These are phyloP conservation scores for Entelurus aequoreus DNA, from an alignment of 2,113 vertebrate species.

Conservation along the genomic window DNA sequence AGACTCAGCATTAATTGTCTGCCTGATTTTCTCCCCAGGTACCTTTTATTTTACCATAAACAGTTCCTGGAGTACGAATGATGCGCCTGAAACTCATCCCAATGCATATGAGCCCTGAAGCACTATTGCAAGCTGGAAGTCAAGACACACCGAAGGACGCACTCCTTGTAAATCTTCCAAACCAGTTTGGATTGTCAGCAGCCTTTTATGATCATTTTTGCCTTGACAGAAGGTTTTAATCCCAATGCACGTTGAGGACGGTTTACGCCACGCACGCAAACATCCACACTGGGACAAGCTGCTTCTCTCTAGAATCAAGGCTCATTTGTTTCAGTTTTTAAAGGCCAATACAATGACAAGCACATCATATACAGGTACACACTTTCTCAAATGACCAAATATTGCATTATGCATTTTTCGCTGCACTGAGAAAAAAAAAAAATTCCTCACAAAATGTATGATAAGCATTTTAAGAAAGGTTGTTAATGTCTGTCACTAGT, in stretches of 20 bases:
- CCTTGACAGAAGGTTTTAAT: background rate
- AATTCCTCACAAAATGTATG: constrained; percentile 5
- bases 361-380: constrained; percentile 23
- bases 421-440: constrained; percentile 11
- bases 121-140: constrained; percentile 32
- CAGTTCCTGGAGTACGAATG: constrained; percentile 96
- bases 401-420: constrained; percentile 35
- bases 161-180: background rate
- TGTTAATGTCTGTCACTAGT: constrained; percentile 24
- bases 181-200: constrained; percentile 3
- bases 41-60: constrained; percentile 95
- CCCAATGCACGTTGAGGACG: background rate
- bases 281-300: background rate
- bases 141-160: constrained; percentile 15
- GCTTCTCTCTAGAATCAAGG: background rate
- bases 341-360: constrained; percentile 3
- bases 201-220: background rate
- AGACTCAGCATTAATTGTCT: no score
- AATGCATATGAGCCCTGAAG: constrained; percentile 6
- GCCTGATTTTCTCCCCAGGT: constrained; percentile 50
- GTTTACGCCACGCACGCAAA: constrained; percentile 26
- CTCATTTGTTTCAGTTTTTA: background rate
- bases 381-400: constrained; percentile 49
- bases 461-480: constrained; percentile 15
- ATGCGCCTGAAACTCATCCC: constrained; percentile 23